Evolutionary conservation across 2,797 vertebrate species (phyloP).

Genomic region (Siniperca obscura): DNA sequence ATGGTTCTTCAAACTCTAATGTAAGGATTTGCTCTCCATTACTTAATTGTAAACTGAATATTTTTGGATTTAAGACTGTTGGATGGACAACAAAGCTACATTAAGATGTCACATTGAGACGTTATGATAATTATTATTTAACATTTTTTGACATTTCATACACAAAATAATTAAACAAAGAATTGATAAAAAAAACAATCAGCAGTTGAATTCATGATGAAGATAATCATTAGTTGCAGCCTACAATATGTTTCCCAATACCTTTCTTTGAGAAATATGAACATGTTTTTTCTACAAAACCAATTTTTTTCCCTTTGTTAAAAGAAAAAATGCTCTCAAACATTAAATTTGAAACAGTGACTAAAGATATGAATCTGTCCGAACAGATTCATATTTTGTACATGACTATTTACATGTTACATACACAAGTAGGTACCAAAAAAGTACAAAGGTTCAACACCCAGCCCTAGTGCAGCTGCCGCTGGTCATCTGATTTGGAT

Average conservation of each 20-base stretch:
- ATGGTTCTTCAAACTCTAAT: neutral
- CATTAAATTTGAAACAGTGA: no score
- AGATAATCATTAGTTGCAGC: neutral
- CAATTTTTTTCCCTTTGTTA: neutral
- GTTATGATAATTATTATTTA: no score
- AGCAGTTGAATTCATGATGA: neutral
- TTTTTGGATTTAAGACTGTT: neutral
- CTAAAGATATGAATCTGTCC: neutral
- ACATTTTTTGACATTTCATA: neutral
- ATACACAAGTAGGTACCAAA: no score
- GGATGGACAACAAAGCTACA: neutral
- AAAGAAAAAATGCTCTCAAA: neutral
- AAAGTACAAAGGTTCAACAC: neutral
- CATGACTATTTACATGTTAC: neutral
- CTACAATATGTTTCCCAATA: neutral
- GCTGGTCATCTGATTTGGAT: neutral
- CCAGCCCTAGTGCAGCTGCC: neutral
- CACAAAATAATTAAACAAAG: neutral
- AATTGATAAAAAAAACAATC: neutral
- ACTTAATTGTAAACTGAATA: neutral
- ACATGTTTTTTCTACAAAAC: neutral
- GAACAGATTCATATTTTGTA: neutral
- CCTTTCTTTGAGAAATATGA: neutral
- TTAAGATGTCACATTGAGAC: neutral
- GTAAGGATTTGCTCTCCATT: neutral